Percentiles rank a stretch among this genome's conserved stretches.
Conservation (phyloP, 2,797 vertebrate species). For the Phoebastria nigripes region DNA sequence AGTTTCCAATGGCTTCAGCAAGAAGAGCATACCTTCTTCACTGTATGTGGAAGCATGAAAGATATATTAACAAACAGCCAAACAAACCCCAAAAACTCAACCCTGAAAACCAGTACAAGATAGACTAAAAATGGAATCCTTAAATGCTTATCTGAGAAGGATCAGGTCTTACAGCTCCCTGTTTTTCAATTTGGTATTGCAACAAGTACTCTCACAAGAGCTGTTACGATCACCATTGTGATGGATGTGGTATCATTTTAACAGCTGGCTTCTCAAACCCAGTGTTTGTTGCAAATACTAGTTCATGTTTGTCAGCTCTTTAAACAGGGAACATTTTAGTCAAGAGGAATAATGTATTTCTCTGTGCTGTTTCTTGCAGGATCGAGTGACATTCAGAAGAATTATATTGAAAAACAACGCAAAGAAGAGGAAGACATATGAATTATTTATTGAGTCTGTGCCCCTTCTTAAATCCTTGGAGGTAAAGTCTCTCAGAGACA, state of each 20-base stretch:
- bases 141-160: neutral
- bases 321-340: neutral
- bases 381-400: constrained; percentile 91
- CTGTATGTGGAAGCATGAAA: neutral
- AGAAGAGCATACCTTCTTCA: neutral
- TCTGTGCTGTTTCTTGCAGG: constrained; percentile 76
- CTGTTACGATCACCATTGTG: neutral
- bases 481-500: constrained; percentile 73
- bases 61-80: neutral
- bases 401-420: constrained; percentile 95
- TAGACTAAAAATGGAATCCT: neutral
- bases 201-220: neutral
- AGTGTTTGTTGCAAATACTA: neutral
- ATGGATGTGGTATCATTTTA: neutral
- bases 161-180: neutral
- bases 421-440: constrained; percentile 89
- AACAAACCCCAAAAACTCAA: neutral
- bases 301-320: neutral
- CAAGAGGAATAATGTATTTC: constrained; percentile 8
- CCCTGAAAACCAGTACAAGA: neutral
- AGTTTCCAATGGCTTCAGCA: neutral
- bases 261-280: neutral
- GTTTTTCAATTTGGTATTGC: neutral
- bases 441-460: constrained; percentile 92
- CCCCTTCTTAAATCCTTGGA: constrained; percentile 91